These are phyloP conservation scores for Margaritifera margaritifera DNA, from an alignment of 2,888 invertebrate genomes.

Conservation along the genomic window DNA sequence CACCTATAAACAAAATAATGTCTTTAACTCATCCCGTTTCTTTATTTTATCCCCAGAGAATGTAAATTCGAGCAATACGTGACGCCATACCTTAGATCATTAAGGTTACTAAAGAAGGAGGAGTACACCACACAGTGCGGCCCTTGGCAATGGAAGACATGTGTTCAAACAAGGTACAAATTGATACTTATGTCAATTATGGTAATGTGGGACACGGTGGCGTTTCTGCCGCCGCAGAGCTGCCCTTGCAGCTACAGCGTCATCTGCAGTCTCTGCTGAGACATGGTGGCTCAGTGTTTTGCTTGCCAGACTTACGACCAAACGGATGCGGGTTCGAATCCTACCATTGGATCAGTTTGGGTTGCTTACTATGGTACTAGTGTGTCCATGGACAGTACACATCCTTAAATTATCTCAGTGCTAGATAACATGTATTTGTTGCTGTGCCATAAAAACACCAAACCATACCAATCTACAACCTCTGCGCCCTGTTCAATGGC, in stretches of 20 bases:
- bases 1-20: not conserved
- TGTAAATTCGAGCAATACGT: slow-evolving; percentile 53
- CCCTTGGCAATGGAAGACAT: slow-evolving; percentile 53
- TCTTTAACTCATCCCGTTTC: not conserved
- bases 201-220: too few relatives aligned
- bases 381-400: too few relatives aligned
- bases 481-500: too few relatives aligned
- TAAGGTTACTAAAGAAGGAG: slow-evolving; percentile 46
- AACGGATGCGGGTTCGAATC: not conserved
- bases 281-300: not conserved
- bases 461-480: too few relatives aligned
- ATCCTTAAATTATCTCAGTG: too few relatives aligned
- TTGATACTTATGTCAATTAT: too few relatives aligned
- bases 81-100: slow-evolving; percentile 52
- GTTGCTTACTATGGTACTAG: too few relatives aligned
- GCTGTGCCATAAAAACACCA: too few relatives aligned
- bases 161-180: slow-evolving; percentile 55
- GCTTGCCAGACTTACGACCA: not conserved
- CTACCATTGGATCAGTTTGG: not conserved
- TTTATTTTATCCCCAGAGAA: slow-evolving; percentile 32
- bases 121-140: slow-evolving; percentile 55
- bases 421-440: too few relatives aligned
- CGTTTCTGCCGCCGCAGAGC: not conserved
- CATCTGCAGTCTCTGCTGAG: not conserved
- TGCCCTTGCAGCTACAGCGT: not conserved